phyloP scores from a whole-genome alignment of 2,113 vertebrate genomes.

The Equus quagga region DNA sequence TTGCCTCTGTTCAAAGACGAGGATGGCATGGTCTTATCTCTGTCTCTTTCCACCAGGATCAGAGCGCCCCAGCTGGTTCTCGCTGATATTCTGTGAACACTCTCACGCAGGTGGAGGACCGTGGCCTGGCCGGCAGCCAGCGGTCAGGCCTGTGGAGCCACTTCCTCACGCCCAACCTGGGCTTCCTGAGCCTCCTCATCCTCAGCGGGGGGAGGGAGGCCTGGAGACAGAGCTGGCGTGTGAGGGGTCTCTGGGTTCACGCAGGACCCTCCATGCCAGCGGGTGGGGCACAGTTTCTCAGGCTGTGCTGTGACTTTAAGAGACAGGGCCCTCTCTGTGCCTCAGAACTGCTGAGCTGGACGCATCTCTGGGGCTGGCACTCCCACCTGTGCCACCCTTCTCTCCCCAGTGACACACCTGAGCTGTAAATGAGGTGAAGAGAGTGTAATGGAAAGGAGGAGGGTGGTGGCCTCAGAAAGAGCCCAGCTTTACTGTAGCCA shows the following conservation, averaged over 20 bases:
- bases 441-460: neutral
- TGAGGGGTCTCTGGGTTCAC: neutral
- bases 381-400: neutral
- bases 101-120: fast-evolving
- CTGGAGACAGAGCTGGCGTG: neutral
- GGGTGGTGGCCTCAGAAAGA: neutral
- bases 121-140: fast-evolving
- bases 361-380: fast-evolving
- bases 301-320: neutral
- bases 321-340: neutral
- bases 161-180: neutral
- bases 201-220: fast-evolving
- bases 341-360: neutral
- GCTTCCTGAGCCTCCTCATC: neutral
- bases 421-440: neutral
- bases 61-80: neutral
- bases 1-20: neutral
- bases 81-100: fast-evolving
- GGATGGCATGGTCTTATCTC: fast-evolving
- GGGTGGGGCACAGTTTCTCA: fast-evolving
- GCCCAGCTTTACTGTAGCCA: neutral
- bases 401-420: fast-evolving
- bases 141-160: neutral
- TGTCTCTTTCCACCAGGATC: neutral
- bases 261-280: neutral